Base-by-base conservation (phyloP, 1,140 invertebrate species). In the Caerostris extrusa region DNA sequence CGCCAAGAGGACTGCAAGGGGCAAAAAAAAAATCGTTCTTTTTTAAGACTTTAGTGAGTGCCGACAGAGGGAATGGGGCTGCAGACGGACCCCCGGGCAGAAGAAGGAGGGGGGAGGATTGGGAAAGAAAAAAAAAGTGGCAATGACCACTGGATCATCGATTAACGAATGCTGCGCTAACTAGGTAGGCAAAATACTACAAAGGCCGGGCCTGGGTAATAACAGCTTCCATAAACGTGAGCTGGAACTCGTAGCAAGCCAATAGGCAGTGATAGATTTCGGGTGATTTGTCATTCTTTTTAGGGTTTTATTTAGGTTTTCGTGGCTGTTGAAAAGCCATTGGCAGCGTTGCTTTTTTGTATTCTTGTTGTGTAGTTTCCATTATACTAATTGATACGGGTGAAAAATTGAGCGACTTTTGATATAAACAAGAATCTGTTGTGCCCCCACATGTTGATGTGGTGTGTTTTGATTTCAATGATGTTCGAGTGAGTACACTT, bases 121-220 rank as follows among this genome's bases (percentile, higher is more conserved):
- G 34, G 34, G 34, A 34, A 34, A 34, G 56, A 53, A 19, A n/a
- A 61, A 83, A 81, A 77, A 91, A 91, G 58, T 61, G 90, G 67
- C 90, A 91, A 83, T 91, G 90, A 85, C 90, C 81, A 91, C 14
- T 91, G 90, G 67, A 91, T 91, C 81, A 91, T 91, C 90, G 90
- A 91, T 91, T 91, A 91, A 85, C 90, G 50, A 60, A 82, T 91
- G n/a, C 34, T 89, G 57, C 10, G 55, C 77, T 82, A 91, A 91
- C 90, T 91, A 85, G 90, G 77, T 58, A 69, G 67, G 88, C 10
- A n/a, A 56, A 58, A 60, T 57, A 10, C n/a, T 69, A 90, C 67
- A 64, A 57, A 77, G 55, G 67, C 56, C 5, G 34, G 34, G 34
- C 67, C n/a, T 14, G 53, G 87, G 17, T 90, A 90, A 90, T 90